Conservation (phyloP, 2,113 vertebrate genomes). For the Neolamprologus cancellatus region DNA sequence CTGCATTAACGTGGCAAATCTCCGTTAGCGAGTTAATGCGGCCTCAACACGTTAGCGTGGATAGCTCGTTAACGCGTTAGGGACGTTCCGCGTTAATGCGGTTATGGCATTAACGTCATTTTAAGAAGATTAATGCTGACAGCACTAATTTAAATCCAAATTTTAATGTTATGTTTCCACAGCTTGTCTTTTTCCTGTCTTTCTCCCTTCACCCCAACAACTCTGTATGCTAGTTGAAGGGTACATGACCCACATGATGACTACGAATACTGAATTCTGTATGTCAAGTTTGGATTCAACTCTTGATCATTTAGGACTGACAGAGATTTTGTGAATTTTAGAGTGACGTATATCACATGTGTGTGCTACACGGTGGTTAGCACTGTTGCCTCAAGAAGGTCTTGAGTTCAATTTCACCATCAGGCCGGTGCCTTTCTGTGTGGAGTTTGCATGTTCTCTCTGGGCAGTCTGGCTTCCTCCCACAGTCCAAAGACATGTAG, state of each 20-base stretch:
- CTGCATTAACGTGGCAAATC: neutral
- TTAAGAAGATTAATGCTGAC: neutral
- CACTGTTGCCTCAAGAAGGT: neutral
- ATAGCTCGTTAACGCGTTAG: fast-evolving
- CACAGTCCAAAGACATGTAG: neutral
- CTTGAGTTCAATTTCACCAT: neutral
- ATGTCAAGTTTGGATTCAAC: neutral
- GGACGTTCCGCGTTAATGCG: neutral
- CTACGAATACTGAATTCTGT: neutral
- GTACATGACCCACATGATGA: neutral
- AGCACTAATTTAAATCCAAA: neutral
- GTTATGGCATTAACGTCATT: neutral
- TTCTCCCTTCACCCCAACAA: neutral
- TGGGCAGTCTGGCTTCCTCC: neutral
- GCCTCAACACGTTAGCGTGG: neutral
- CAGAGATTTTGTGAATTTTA: neutral
- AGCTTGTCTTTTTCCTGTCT: neutral
- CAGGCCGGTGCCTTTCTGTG: neutral
- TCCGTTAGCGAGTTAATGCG: fast-evolving
- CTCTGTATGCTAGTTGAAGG: neutral
- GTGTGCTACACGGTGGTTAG: neutral
- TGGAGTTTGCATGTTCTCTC: neutral
- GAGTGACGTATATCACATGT: neutral
- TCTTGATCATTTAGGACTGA: neutral
- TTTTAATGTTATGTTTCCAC: neutral